A percentile compares a stretch with the other conserved stretches of the same genome.
phyloP scores from a whole-genome alignment of 2,113 vertebrate genomes.

The Pelecanus crispus region DNA sequence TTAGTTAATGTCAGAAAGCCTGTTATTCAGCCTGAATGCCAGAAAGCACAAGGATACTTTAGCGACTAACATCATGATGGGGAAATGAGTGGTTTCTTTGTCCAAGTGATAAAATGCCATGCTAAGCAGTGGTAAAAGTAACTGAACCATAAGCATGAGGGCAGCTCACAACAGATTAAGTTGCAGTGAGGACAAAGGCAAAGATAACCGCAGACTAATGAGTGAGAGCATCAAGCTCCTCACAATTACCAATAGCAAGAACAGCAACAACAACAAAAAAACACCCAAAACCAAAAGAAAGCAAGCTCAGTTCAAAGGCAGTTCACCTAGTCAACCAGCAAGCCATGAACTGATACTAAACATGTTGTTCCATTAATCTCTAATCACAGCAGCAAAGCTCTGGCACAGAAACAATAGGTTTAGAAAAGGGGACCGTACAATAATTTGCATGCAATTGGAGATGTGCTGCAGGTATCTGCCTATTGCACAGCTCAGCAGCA shows the following conservation, averaged over 20 bases:
- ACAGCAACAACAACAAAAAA: neutral
- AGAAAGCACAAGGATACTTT: neutral
- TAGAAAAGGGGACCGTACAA: neutral
- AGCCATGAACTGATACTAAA: neutral
- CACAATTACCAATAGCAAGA: neutral
- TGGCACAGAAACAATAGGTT: neutral
- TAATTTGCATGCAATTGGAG: neutral
- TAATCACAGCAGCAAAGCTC: neutral
- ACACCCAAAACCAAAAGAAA: neutral
- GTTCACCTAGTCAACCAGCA: neutral
- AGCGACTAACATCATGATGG: neutral
- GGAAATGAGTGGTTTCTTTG: neutral
- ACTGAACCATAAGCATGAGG: neutral
- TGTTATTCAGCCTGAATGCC: neutral
- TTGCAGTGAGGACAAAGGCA: neutral
- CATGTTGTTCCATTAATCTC: neutral
- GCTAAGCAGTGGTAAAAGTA: neutral
- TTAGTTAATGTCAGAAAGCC: neutral
- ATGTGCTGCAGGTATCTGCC: rapidly evolving
- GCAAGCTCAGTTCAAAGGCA: neutral
- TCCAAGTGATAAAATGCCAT: neutral
- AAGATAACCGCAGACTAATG: neutral
- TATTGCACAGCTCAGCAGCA: neutral
- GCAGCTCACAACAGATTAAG: neutral
- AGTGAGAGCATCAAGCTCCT: neutral